Evolutionary conservation across 2,888 invertebrate genomes (phyloP).

Genomic region (Selenia dentaria): DNA sequence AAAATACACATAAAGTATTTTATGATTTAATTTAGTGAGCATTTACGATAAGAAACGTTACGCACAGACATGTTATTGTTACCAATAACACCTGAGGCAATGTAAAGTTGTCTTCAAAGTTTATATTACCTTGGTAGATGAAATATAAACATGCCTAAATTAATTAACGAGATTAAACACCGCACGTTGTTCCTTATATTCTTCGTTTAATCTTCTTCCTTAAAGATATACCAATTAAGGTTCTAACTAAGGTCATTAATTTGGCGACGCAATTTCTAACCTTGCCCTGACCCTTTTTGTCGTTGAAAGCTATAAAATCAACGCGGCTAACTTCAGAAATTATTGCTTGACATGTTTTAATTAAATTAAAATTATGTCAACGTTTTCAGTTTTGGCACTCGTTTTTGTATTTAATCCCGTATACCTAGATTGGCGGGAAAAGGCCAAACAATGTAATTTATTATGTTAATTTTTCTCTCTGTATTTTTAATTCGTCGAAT

Average conservation of each 20-base stretch:
- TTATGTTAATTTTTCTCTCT: too few species aligned
- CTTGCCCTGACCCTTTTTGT: constrained; percentile 31
- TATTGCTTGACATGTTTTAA: constrained; percentile 29
- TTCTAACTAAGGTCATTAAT: constrained; percentile 40
- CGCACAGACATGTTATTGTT: too few species aligned
- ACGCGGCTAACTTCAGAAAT: constrained; percentile 37
- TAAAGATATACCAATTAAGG: constrained; percentile 56
- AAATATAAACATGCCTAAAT: not conserved
- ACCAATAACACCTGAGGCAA: too few species aligned
- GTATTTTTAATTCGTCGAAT: too few species aligned
- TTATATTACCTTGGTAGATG: not conserved
- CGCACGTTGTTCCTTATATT: constrained; percentile 24
- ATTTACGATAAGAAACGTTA: too few species aligned
- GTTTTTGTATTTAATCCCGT: constrained; percentile 3
- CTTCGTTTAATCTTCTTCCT: constrained; percentile 40
- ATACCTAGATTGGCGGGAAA: too few species aligned
- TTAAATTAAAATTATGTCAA: constrained; percentile 21
- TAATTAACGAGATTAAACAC: constrained; percentile 19
- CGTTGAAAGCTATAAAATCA: constrained; percentile 42
- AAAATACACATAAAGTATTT: too few species aligned
- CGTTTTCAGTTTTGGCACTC: constrained; percentile 1
- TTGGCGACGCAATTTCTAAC: constrained; percentile 31
- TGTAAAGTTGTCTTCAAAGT: too few species aligned
- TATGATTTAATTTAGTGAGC: too few species aligned
- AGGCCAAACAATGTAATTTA: too few species aligned